Base-by-base conservation (phyloP, 2,797 vertebrate species). In the Urocyon cinereoargenteus region DNA sequence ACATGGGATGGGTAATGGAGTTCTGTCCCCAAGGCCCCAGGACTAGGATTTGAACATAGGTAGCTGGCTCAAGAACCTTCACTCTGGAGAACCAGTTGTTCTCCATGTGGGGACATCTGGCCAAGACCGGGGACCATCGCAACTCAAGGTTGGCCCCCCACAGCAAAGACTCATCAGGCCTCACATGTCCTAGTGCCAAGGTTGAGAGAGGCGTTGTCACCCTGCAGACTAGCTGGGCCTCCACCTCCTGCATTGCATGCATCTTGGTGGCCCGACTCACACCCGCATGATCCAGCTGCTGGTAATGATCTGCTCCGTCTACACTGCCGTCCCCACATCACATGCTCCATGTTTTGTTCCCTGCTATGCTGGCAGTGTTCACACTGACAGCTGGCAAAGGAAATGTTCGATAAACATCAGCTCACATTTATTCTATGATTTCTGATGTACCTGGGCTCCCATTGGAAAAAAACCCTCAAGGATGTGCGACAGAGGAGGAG, bases 181-280 rank as follows among this genome's bases (percentile, higher is more conserved):
- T 7, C 7, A 31, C 14, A 24, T 3, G 22, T 36, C 21, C 4
- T 0, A 14, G 68, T 2, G 6, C 26, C 0, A 10, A 40, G n/a
- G 9, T 2, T 6, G 21, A 45, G n/a, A 51, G 31, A 5, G 61
- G 0, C 26, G 5, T 28, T 55, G 57, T 10, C 14, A 11, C 22
- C 55, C 81, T 59, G 19, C 40, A 84, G 51, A 34, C 1, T 2
- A 66, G n/a, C 22, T 6, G 12, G 18, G 16, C 15, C 12, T 31
- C 51, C 36, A 72, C 11, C 3, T 15, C 26, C 31, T 51, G 13
- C 1, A 0, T 2, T 5, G 2, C 3, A 0, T 0, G 2, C 64
- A 4, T 4, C 45, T 21, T 12, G 19, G 18, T 0, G 24, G 14
- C 64, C 28, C 28, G 5, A 0, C 21, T 15, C 14, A 22, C 0